Evolutionary conservation across 2,797 vertebrate genomes (phyloP).

Genomic region (Neostethus bicornis): DNA sequence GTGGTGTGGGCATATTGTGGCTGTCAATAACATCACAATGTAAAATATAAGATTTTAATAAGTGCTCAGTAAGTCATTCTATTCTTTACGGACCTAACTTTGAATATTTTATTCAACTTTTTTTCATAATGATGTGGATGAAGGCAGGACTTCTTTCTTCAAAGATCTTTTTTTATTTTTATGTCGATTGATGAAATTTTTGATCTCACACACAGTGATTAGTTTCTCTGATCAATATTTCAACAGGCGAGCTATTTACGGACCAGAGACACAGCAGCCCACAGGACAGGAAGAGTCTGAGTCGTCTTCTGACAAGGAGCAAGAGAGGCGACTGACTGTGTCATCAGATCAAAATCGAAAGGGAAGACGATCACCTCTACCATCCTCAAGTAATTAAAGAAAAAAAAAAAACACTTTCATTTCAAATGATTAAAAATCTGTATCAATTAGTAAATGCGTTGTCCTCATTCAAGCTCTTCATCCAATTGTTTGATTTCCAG

Average conservation of each 20-base stretch:
- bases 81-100: background rate
- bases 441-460: background rate
- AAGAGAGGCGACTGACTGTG: constrained; percentile 43
- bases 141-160: background rate
- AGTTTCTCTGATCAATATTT: background rate
- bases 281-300: constrained; percentile 76
- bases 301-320: constrained; percentile 40
- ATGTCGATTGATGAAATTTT: background rate
- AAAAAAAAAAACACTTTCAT: too few species aligned
- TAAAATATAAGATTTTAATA: too few species aligned
- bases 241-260: constrained; percentile 67
- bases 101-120: constrained; percentile 3
- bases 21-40: constrained; percentile 46
- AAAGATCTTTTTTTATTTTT: background rate
- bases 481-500: constrained; percentile 33
- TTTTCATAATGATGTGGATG: rapidly evolving
- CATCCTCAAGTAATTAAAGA: constrained; percentile 66
- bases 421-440: too few species aligned
- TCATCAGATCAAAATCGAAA: constrained; percentile 47
- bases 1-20: constrained; percentile 30
- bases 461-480: background rate
- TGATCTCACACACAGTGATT: background rate
- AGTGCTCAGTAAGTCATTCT: constrained; percentile 16
- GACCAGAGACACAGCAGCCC: constrained; percentile 42
- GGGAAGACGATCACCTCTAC: constrained; percentile 24